phyloP scores from a whole-genome alignment of 2,113 vertebrate species.

The Rissa tridactyla region DNA sequence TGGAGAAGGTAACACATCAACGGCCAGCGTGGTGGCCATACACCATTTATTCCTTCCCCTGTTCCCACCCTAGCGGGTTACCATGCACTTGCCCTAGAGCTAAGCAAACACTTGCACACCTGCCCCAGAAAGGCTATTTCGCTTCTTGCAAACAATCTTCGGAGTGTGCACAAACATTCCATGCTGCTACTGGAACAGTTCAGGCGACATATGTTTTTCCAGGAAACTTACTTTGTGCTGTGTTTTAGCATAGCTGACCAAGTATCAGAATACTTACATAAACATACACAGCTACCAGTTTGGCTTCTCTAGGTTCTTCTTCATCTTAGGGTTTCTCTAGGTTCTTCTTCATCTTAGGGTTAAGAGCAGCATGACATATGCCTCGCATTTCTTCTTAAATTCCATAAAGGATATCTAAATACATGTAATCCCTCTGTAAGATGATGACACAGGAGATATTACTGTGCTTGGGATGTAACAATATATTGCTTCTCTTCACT shows the following conservation, averaged over 20 bases:
- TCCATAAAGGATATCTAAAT: neutral
- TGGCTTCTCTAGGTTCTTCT: neutral
- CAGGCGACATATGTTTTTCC: neutral
- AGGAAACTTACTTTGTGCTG: neutral
- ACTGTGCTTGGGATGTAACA: neutral
- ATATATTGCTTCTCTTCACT: neutral
- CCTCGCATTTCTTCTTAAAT: neutral
- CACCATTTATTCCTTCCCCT: neutral
- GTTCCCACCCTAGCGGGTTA: neutral
- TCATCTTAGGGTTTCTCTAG: neutral
- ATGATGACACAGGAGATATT: constrained; percentile 1
- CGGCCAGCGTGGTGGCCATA: rapidly evolving
- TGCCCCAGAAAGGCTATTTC: neutral
- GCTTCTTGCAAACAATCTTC: neutral
- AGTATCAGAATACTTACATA: neutral
- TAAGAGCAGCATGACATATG: neutral
- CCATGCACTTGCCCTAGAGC: neutral
- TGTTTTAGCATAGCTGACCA: neutral
- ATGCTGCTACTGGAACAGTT: neutral
- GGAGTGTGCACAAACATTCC: neutral
- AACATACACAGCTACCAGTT: neutral
- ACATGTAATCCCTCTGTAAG: neutral
- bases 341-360: neutral
- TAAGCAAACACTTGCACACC: neutral
- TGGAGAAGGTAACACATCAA: neutral